These are phyloP conservation scores for Takifugu flavidus DNA, from an alignment of 2,113 vertebrate genomes.

Conservation along the genomic window DNA sequence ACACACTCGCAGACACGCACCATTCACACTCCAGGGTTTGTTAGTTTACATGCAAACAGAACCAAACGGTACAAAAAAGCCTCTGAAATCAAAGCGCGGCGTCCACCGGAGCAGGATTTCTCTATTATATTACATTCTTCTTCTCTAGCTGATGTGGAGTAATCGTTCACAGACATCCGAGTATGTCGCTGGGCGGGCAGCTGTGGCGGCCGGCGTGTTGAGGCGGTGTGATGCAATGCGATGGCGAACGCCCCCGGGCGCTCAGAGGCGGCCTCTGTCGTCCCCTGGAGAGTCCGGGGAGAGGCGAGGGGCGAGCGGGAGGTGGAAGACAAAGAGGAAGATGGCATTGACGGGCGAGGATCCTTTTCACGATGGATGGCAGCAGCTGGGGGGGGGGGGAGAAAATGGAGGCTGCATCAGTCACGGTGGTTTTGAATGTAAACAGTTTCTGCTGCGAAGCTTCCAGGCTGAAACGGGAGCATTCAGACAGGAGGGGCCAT, in stretches of 20 bases:
- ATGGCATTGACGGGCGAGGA: constrained; percentile 53
- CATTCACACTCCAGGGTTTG: constrained; percentile 47
- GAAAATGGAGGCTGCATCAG: constrained; percentile 37
- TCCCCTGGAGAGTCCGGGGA: constrained; percentile 45
- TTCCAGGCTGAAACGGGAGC: constrained; percentile 31
- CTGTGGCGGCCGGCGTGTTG: neutral
- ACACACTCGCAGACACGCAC: constrained; percentile 18
- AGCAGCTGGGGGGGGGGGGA: constrained; percentile 54
- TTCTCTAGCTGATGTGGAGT: constrained; percentile 46
- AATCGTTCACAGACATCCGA: constrained; percentile 55
- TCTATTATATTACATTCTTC: constrained; percentile 80
- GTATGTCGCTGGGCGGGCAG: constrained; percentile 53
- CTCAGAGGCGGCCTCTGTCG: no score
- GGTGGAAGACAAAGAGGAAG: constrained; percentile 54
- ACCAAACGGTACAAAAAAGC: constrained; percentile 43
- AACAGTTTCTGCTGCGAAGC: constrained; percentile 44
- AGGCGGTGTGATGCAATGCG: no score
- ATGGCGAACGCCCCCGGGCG: no score
- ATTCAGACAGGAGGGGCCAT: constrained; percentile 18
- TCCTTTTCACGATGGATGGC: constrained; percentile 54
- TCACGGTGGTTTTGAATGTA: constrained; percentile 57
- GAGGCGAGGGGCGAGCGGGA: constrained; percentile 17
- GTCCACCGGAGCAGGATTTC: constrained; percentile 70
- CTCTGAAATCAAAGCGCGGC: constrained; percentile 60
- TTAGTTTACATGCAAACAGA: constrained; percentile 71